Conservation (phyloP, 2,113 vertebrate genomes). For the Pelvicachromis taeniatus region DNA sequence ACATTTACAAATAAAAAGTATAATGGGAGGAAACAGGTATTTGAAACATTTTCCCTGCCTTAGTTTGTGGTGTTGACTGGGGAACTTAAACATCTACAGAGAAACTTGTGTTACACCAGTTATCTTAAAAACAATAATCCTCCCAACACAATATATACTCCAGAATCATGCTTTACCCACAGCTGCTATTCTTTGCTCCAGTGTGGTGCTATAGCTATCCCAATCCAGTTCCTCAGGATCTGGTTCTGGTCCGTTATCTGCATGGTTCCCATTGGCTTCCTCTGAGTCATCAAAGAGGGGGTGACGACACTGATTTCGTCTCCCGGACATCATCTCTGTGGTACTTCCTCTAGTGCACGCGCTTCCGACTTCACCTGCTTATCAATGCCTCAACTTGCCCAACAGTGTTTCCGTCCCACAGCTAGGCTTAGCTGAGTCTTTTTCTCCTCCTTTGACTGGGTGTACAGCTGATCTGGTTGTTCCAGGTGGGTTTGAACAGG, state of each 20-base stretch:
- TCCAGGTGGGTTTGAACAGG: conserved; percentile 15
- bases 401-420: background rate
- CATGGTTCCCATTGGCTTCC: conserved; percentile 38
- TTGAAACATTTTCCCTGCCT: background rate
- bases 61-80: background rate
- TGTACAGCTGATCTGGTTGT: conserved; percentile 18
- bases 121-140: background rate
- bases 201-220: conserved; percentile 72
- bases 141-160: background rate
- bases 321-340: conserved; percentile 34
- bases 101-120: background rate
- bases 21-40: background rate
- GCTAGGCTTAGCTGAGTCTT: background rate
- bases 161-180: conserved; percentile 54
- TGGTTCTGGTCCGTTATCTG: conserved; percentile 60
- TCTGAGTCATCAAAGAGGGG: conserved; percentile 51
- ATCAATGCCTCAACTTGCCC: background rate
- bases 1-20: background rate
- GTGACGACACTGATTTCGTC: background rate
- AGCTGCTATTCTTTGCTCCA: conserved; percentile 66
- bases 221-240: conserved; percentile 77
- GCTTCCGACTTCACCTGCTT: background rate
- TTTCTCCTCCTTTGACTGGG: background rate
- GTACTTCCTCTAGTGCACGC: background rate
- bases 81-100: background rate